Conservation (phyloP, 2,888 invertebrate species). For the Cyclophora albipunctata region DNA sequence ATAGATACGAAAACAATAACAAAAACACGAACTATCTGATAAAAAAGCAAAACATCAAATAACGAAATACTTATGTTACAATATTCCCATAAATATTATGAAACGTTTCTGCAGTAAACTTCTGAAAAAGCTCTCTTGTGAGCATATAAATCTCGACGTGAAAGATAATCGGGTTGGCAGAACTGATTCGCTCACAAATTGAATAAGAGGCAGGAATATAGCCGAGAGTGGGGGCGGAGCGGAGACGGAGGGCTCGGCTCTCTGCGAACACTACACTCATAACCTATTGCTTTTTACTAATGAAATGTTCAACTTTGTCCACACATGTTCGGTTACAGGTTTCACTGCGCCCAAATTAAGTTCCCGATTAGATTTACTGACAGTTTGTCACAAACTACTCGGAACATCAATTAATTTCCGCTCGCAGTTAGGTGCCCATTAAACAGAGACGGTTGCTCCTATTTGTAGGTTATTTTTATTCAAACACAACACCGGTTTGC, state of each 20-base stretch:
- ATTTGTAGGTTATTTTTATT: not conserved
- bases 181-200: constrained; percentile 72
- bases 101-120: constrained; percentile 37
- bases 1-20: too few species aligned
- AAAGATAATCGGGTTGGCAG: constrained; percentile 70
- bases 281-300: constrained; percentile 40
- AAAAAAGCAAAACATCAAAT: too few species aligned
- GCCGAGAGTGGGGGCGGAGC: constrained; percentile 34
- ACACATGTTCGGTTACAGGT: constrained; percentile 24
- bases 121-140: constrained; percentile 50
- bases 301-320: constrained; percentile 36
- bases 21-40: too few species aligned
- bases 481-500: not conserved
- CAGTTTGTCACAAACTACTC: constrained; percentile 4
- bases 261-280: constrained; percentile 45
- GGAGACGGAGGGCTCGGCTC: constrained; percentile 26
- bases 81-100: constrained; percentile 31
- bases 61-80: too few species aligned
- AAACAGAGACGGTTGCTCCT: too few species aligned
- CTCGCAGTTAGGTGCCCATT: too few species aligned
- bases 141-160: constrained; percentile 65
- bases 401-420: not conserved
- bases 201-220: constrained; percentile 65
- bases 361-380: constrained; percentile 9
- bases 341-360: constrained; percentile 11